phyloP scores from a whole-genome alignment of 2,888 invertebrate species.

The Entomobrya multifasciata region DNA sequence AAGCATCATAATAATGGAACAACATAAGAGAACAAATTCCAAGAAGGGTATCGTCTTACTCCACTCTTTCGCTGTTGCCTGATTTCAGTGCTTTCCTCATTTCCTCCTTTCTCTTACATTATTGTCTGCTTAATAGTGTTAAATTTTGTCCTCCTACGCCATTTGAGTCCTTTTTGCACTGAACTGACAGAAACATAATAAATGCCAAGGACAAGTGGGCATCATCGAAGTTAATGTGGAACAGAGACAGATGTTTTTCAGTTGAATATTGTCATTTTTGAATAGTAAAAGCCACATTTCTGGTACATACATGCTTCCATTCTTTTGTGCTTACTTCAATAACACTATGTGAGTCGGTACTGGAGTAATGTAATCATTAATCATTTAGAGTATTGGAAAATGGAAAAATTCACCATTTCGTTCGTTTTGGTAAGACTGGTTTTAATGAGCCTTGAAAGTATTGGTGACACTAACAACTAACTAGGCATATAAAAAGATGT shows the following conservation, averaged over 20 bases:
- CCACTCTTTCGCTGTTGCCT: neutral
- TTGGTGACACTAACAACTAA: slow-evolving; percentile 1
- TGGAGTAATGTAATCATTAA: neutral
- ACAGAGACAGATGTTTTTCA: slow-evolving; percentile 23
- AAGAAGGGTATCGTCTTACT: neutral
- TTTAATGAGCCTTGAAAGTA: slow-evolving; percentile 56
- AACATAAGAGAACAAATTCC: neutral
- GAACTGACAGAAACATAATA: neutral
- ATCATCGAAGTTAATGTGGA: slow-evolving; percentile 10
- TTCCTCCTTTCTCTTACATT: slow-evolving; percentile 6
- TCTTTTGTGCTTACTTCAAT: too few species aligned
- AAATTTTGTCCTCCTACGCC: slow-evolving; percentile 6
- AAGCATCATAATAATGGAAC: slow-evolving; percentile 3
- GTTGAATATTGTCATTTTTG: slow-evolving; percentile 8
- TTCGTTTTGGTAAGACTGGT: slow-evolving; percentile 29
- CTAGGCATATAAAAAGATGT: neutral
- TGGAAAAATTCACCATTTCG: slow-evolving; percentile 21
- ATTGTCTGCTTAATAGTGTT: neutral
- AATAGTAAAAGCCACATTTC: too few species aligned
- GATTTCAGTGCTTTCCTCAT: neutral
- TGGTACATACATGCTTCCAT: neutral
- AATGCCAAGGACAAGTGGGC: slow-evolving; percentile 30
- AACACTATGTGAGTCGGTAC: neutral
- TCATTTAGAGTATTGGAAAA: slow-evolving; percentile 16
- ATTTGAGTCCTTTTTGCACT: neutral